Evolutionary conservation across 2,888 invertebrate genomes (phyloP), one percentile per base, ranked within the genome.

Genomic region (Sturmia bella): DNA sequence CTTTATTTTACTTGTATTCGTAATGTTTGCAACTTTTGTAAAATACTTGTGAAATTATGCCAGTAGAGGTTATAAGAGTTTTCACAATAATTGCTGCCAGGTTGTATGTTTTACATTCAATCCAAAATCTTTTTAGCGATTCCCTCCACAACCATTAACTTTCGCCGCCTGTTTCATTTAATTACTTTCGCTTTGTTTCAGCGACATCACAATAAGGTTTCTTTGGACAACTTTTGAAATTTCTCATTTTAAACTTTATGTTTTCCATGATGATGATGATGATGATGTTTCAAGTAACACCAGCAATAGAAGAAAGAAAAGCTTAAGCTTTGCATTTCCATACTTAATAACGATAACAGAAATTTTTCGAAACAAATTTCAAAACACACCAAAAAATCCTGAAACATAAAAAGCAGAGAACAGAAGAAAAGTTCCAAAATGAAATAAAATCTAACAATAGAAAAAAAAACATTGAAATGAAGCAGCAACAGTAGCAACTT

Each of bases 191-290:
- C 76, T 76, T 59, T 69, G 45, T 54, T 54, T 52, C 66, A 52
- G 37, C 75, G 74, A 69, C 74, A 69, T 74, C 61, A 70, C 77
- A 82, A 74, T 78, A 74, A 59, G 78, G 78, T 54, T 78, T 82
- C 78, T 72, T 75, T 48, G 56, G 61, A 70, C 45, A 74, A 82
- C 19, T 82, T 56, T 54, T 52, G 41, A 77, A 59, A 54, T 54
- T 70, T 78, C 72, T 75, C 74, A 82, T 82, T 78, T 78, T 66
- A 75, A 82, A 78, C 59, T 82, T 75, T 70, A 54, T 45, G 32
- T 59, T 68, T 39, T 72, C 50, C 13, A 50, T 61, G 17, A 50
- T 32, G 32, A 32, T 72, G 27, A 50, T 61, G 12, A 50, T 61
- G 17, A 50, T 32, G 32, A 32, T 72, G 27, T 61, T 61, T 43